Base-by-base conservation (phyloP, 1,140 invertebrate genomes). In the Polypedilum pembai region DNA sequence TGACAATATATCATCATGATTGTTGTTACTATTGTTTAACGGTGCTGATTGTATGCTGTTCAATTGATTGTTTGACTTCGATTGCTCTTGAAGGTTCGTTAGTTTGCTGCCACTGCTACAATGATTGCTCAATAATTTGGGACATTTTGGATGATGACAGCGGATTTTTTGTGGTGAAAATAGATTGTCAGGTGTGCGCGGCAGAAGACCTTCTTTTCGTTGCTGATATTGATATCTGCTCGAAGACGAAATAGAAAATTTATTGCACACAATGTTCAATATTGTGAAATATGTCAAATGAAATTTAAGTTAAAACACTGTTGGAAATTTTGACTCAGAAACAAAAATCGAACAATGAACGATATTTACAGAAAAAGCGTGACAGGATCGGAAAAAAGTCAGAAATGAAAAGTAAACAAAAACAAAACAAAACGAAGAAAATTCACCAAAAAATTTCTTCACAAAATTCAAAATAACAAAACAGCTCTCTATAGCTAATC, bases 71-170 rank as follows among this genome's bases (percentile, higher is more conserved):
- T 75, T 83, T 76, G 18, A 75, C 56, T 69, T 66, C 20, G 15
- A 12, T 18, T 69, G 74, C 12, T 74, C 21, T 17, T n/a, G 45
- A 74, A 73, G 33, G 69, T 75, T 73, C 21, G 21, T 73, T 21
- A 40, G 20, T 40, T 75, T 75, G 20, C 40, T 40, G 65, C 21
- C 74, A 69, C 73, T 76, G 56, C 40, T 18, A 63, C 40, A 69
- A 75, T 33, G 74, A 73, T 73, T 73, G 12, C n/a, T 75, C 56
- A 73, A 12, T 56, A 69, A 81, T 77, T 82, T 82, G 73, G 81
- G 81, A 73, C 81, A 82, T 76, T 82, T 82, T 15, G 81, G 81
- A 78, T 82, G 81, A 75, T 82, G 81, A 76, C 80, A 80, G 76
- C 81, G 82, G 77, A 82, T 82, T 66, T 81, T 79, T 73, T 79